Evolutionary conservation across 2,113 vertebrate genomes (phyloP), one percentile per base, ranked within the genome.

Genomic region (Numida meleagris): DNA sequence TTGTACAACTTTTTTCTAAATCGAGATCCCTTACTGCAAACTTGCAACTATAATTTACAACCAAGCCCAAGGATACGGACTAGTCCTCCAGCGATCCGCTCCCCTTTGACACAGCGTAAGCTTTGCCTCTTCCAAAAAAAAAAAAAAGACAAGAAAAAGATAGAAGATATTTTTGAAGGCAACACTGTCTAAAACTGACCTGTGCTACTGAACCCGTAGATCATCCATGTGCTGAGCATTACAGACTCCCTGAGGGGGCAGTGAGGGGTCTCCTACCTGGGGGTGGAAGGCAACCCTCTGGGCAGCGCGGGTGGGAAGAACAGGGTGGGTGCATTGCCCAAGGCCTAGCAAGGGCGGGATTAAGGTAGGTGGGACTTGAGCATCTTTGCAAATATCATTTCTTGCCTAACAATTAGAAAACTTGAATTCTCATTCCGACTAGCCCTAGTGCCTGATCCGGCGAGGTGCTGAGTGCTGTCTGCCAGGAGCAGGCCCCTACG

Each of bases 371-470:
- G 89, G 85, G 90, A 94, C 91, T 91, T 88, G 91, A 95, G 90
- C 85, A 12, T 72, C 81, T 93, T 94, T 78, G 79, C 93, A 61
- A 83, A 71, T 25, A 91, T 95, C 23, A 86, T 96, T 91, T 97
- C 91, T 96, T 97, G 96, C 95, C 95, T 97, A 97, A 95, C 34
- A 67, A 95, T 93, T 90, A 71, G 93, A 95, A 95, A 96, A 95
- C 96, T 96, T 97, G 96, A 97, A 97, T 96, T 95, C 82, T 93
- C 89, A 86, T 86, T 77, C 58, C 4, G 91, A 95, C 94, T 81
- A 97, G 95, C 94, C 95, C 94, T 96, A 96, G 94, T 96, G 94
- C 96, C 96, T 96, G 95, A 97, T 90, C 95, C 10, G 73, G 93
- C 94, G 80, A 96, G 96, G 95, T 96, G 95, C 96, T 97, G 95